Conservation (phyloP, 2,888 invertebrate genomes). For the Andricus curvator region DNA sequence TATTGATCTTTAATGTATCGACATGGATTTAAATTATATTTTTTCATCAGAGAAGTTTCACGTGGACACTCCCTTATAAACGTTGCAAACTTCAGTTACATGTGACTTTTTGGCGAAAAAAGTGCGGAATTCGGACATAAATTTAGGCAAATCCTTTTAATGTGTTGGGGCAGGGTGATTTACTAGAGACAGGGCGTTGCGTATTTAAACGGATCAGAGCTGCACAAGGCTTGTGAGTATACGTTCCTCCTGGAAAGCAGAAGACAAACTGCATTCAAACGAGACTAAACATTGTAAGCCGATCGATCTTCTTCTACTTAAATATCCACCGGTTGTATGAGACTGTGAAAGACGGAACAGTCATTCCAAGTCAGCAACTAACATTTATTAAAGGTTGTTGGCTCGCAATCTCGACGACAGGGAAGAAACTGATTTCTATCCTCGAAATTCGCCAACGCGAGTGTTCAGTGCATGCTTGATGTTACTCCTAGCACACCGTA, state of each 20-base stretch:
- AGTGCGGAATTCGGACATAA: neutral
- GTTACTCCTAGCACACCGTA: conserved; percentile 44
- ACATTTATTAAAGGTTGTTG: conserved; percentile 27
- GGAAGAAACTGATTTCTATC: neutral
- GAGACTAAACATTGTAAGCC: conserved; percentile 28
- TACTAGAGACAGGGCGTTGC: conserved; percentile 3
- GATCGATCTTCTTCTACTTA: conserved; percentile 30
- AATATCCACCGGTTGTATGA: neutral
- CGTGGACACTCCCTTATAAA: too few species aligned
- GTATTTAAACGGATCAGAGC: conserved; percentile 21
- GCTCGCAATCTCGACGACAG: conserved; percentile 13
- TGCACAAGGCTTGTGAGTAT: neutral
- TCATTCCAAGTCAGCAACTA: neutral
- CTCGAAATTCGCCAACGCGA: conserved; percentile 8
- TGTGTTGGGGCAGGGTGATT: neutral
- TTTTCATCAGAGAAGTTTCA: too few species aligned
- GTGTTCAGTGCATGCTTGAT: conserved; percentile 34
- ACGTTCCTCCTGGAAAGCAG: neutral
- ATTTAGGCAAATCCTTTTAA: conserved; percentile 14
- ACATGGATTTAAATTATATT: too few species aligned
- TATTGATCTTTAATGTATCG: too few species aligned
- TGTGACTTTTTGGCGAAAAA: neutral
- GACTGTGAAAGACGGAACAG: neutral
- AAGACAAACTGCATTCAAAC: conserved; percentile 24
- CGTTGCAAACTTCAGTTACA: too few species aligned